Evolutionary conservation across 2,888 invertebrate genomes (phyloP), one percentile per base, ranked within the genome.

Genomic region (Mactromeris polynyma): DNA sequence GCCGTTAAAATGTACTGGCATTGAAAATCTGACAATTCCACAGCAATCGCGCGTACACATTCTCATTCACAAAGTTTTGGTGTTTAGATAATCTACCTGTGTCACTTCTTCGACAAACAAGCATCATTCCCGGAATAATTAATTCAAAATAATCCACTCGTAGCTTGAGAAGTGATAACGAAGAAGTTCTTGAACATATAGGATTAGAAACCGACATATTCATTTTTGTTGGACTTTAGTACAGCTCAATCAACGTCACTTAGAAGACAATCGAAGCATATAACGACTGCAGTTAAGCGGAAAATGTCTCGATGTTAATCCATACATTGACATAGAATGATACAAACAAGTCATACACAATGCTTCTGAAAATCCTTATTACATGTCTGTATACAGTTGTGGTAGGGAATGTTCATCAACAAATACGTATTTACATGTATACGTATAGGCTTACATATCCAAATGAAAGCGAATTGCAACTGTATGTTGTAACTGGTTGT

Each of bases 221-320:
- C 36, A 36, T 33, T 36, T 73, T 36, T 73, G 33, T 73, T n/a
- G 73, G 73, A 73, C 73, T 73, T 73, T 19, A 73, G 33, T 73
- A 73, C 36, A 73, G 73, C 73, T 73, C 26, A 73, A 73, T 73
- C 73, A 73, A 36, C 17, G 73, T 73, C 73, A 33, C 36, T 36
- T 2, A 14, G 14, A 33, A 73, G 73, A 73, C 36, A 26, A 73
- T 33, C 11, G 14, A 36, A 73, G 73, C 36, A 73, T 73, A 73
- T 73, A 73, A 36, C 33, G 31, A 19, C 36, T 33, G 33, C 6
- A 73, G 73, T 73, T 73, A 73, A 33, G 73, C 73, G 33, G 2
- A 19, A 33, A 33, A 17, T 73, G 73, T 73, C 73, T 33, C 19
- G 3, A 17, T 26, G 73, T 33, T 73, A 73, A 73, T 73, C 73